Percentiles rank a stretch among this genome's conserved stretches.
These are phyloP conservation scores for Meliscaeva auricollis DNA, from an alignment of 2,888 invertebrate species.

Conservation along the genomic window DNA sequence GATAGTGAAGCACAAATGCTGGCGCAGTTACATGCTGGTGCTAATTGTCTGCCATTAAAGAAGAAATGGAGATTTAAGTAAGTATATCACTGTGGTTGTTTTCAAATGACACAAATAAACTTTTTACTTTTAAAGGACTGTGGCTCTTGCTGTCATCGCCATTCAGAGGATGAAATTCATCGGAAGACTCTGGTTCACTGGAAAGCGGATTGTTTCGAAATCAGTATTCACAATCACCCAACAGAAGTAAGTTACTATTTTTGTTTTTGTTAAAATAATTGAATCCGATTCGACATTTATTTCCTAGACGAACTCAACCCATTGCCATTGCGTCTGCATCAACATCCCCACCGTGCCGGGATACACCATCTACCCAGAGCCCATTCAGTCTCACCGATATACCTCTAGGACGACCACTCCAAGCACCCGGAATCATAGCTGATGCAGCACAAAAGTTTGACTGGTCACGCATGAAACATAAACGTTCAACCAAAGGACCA, in stretches of 20 bases:
- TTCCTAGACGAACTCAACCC: conserved; percentile 67
- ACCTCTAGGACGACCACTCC: conserved; percentile 66
- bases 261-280: neutral
- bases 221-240: conserved; percentile 83
- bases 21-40: conserved; percentile 77
- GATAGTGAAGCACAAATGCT: conserved; percentile 82
- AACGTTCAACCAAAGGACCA: conserved; percentile 48
- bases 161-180: conserved; percentile 88
- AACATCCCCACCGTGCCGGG: conserved; percentile 78
- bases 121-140: conserved; percentile 83
- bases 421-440: conserved; percentile 76
- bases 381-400: conserved; percentile 61
- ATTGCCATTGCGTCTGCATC: conserved; percentile 67
- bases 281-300: conserved; percentile 45
- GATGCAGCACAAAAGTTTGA: conserved; percentile 72
- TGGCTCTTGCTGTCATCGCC: conserved; percentile 86
- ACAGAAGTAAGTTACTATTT: conserved; percentile 80
- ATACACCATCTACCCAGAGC: conserved; percentile 61
- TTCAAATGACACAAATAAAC: neutral
- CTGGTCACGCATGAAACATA: conserved; percentile 66
- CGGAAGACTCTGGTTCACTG: conserved; percentile 87
- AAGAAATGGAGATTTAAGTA: conserved; percentile 83
- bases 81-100: conserved; percentile 64
- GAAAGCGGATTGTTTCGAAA: conserved; percentile 86
- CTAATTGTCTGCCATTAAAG: conserved; percentile 61